Percentiles rank a stretch among this genome's conserved stretches.
Evolutionary conservation across 2,113 vertebrate genomes (phyloP).

Genomic region (Crotalus tigris): DNA sequence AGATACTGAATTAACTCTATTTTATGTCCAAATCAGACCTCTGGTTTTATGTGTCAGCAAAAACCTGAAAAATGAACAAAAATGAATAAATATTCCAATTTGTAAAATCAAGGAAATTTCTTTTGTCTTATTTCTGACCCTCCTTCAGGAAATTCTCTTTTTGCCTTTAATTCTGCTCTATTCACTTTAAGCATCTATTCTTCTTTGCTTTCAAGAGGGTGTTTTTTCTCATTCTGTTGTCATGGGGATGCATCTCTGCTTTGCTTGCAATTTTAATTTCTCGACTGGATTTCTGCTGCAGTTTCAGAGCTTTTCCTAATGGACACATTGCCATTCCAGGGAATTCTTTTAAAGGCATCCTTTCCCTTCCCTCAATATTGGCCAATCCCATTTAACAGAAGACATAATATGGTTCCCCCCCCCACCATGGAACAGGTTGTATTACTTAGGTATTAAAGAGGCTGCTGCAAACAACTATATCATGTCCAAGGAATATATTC

Average conservation of each 20-base stretch:
- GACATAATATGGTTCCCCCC: neutral
- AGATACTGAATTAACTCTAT: neutral
- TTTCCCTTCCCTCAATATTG: neutral
- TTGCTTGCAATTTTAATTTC: slow-evolving; percentile 9
- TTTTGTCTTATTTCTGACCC: neutral
- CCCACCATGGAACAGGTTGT: neutral
- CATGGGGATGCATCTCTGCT: slow-evolving; percentile 8
- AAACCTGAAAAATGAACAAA: neutral
- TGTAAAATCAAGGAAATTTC: neutral
- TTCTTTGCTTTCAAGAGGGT: neutral
- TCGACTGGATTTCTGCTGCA: neutral
- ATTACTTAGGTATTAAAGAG: neutral
- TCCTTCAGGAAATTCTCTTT: neutral
- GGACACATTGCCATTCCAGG: neutral
- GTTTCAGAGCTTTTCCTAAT: neutral
- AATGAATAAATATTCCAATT: neutral
- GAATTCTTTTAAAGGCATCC: neutral
- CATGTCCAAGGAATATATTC: neutral
- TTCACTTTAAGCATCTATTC: slow-evolving; percentile 1
- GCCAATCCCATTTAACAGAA: neutral
- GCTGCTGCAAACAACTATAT: neutral
- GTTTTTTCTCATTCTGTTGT: slow-evolving; percentile 8
- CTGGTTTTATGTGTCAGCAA: neutral
- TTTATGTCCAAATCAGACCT: neutral
- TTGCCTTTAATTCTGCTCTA: neutral